Evolutionary conservation across 2,888 invertebrate species (phyloP), one percentile per base, ranked within the genome.

Genomic region (Mamestra brassicae): DNA sequence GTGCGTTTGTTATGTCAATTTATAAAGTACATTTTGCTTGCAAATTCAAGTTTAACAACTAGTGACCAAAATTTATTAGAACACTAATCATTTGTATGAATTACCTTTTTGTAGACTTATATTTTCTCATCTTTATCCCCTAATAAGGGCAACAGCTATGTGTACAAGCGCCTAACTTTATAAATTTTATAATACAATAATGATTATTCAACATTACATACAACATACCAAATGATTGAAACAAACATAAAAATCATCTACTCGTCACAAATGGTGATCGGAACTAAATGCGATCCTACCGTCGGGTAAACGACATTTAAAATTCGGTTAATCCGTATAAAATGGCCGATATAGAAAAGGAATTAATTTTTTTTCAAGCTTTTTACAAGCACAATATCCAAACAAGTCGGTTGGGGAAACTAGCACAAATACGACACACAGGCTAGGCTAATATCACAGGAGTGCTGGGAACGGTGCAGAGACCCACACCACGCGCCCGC

Each of bases 401-500:
- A 94, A 95, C 93, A 93, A 92, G 87, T 91, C 89, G 92, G 92
- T 92, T 93, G 93, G 93, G 94, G 91, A 94, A 95, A 94, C 95
- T 96, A 96, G 96, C 95, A 96, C 95, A 95, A 95, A 96, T 94
- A 96, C 96, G 93, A 96, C 95, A 95, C 94, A 95, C 94, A 95
- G 94, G 95, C 95, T 96, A 96, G 95, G 95, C 96, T 96, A 96
- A 96, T 96, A 96, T 96, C 96, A 96, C 96, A 96, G 96, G 94
- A 95, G 95, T 95, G 94, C 96, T 94, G 96, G 95, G 96, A 96
- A 95, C 95, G 95, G 95, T 91, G 93, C 94, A 91, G 90, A 91
- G 90, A 90, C 90, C 87, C 87, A 76, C 86, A 75, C 84, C 80
- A 87, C 89, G 78, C 86, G 79, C 80, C 80, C 71, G 55, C 55